Percentiles rank a stretch among this genome's conserved stretches.
Evolutionary conservation across 2,797 vertebrate genomes (phyloP).

Genomic region (Sebastes matsubarae): DNA sequence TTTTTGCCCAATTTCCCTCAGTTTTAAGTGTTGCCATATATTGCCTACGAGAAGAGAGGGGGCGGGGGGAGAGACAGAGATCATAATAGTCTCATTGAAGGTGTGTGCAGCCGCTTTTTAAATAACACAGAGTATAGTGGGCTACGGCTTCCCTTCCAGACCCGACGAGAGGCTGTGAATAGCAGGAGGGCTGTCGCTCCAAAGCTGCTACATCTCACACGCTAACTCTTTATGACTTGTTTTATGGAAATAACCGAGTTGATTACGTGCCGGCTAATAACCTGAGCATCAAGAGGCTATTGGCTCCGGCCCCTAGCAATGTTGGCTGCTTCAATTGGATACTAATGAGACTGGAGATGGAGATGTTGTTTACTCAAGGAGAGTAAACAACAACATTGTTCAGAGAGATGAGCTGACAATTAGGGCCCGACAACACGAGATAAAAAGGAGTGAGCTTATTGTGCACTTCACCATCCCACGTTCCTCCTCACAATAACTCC

Average conservation of each 20-base stretch:
- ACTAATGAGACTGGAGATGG: slow-evolving; percentile 62
- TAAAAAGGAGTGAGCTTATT: slow-evolving; percentile 17
- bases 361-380: slow-evolving; percentile 48
- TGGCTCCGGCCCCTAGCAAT: slow-evolving; percentile 49
- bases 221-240: slow-evolving; percentile 71
- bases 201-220: slow-evolving; percentile 56
- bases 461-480: not conserved
- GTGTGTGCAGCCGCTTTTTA: slow-evolving; percentile 61
- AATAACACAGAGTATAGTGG: slow-evolving; percentile 62
- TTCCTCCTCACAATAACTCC: not conserved
- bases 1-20: slow-evolving; percentile 49
- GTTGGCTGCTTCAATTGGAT: slow-evolving; percentile 57
- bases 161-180: slow-evolving; percentile 62
- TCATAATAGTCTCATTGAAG: slow-evolving; percentile 79
- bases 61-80: slow-evolving; percentile 61
- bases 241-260: slow-evolving; percentile 80
- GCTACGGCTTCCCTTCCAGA: slow-evolving; percentile 58
- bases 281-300: slow-evolving; percentile 59
- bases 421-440: slow-evolving; percentile 34
- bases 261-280: slow-evolving; percentile 76
- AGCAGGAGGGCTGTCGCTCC: slow-evolving; percentile 46
- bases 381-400: slow-evolving; percentile 63
- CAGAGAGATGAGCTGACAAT: slow-evolving; percentile 54
- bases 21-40: slow-evolving; percentile 69
- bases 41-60: slow-evolving; percentile 47